Evolutionary conservation across 2,888 invertebrate genomes (phyloP).

Genomic region (Andrena praecox): DNA sequence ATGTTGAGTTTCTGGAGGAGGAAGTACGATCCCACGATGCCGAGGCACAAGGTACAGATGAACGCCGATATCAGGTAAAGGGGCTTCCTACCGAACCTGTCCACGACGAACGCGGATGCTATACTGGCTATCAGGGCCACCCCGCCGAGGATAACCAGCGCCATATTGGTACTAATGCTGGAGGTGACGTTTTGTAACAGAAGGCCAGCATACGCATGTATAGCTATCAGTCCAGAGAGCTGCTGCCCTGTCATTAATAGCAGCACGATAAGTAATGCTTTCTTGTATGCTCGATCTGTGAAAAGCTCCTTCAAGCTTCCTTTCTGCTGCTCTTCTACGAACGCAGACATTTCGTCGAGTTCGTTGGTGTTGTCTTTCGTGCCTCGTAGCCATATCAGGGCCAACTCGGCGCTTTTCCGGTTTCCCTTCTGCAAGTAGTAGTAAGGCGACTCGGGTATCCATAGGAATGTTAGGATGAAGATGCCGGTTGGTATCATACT

Average conservation of each 20-base stretch:
- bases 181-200: constrained; percentile 6
- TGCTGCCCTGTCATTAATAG: constrained; percentile 58
- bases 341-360: constrained; percentile 30
- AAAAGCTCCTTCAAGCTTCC: constrained; percentile 42
- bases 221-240: constrained; percentile 39
- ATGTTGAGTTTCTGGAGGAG: neutral
- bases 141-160: constrained; percentile 36
- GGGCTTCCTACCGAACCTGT: constrained; percentile 59
- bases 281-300: constrained; percentile 21
- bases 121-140: neutral
- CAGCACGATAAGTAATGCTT: constrained; percentile 32
- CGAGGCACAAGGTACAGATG: constrained; percentile 23
- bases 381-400: constrained; percentile 51
- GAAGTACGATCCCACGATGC: constrained; percentile 32
- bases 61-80: constrained; percentile 45
- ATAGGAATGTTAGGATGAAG: constrained; percentile 42
- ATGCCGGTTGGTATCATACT: constrained; percentile 15
- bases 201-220: constrained; percentile 24
- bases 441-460: constrained; percentile 68
- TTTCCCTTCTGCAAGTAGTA: constrained; percentile 45
- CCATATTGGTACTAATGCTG: neutral
- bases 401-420: constrained; percentile 26
- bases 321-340: constrained; percentile 13
- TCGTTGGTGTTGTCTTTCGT: neutral
- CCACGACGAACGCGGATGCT: constrained; percentile 22